Evolutionary conservation across 2,113 vertebrate species (phyloP).

Genomic region (Xenopus borealis): DNA sequence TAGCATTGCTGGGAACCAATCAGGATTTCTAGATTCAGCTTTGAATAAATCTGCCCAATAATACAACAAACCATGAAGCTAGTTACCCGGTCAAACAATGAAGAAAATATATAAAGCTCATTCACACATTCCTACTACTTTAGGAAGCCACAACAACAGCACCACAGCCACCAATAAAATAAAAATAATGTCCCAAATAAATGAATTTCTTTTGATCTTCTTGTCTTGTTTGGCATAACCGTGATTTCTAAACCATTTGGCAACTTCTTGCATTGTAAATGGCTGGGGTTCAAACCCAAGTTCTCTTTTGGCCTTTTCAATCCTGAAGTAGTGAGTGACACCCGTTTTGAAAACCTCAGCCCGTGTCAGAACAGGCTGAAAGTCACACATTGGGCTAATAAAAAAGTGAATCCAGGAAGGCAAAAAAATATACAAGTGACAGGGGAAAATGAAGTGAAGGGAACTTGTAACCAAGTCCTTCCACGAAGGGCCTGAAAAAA

Average conservation of each 20-base stretch:
- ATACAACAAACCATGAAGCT: too few relatives aligned
- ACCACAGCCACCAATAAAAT: constrained; percentile 59
- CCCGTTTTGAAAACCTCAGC: constrained; percentile 93
- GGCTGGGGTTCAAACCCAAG: constrained; percentile 76
- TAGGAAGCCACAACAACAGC: constrained; percentile 67
- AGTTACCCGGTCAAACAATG: too few relatives aligned
- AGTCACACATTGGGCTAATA: constrained; percentile 76
- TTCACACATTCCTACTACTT: constrained; percentile 32
- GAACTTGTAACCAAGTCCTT: constrained; percentile 85
- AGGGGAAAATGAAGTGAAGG: constrained; percentile 79
- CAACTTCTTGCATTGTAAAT: constrained; percentile 76
- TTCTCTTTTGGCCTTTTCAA: constrained; percentile 81
- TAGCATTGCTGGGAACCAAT: too few relatives aligned
- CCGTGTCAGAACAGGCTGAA: constrained; percentile 90
- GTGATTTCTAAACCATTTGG: constrained; percentile 78
- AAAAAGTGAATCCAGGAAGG: constrained; percentile 76
- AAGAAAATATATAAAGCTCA: too few relatives aligned
- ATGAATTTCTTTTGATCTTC: constrained; percentile 10
- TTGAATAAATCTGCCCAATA: too few relatives aligned
- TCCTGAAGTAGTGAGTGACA: constrained; percentile 88
- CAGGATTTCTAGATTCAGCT: too few relatives aligned
- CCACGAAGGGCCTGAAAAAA: constrained; percentile 87
- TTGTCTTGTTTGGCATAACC: constrained; percentile 67
- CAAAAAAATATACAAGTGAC: constrained; percentile 77
- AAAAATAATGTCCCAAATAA: constrained; percentile 60